phyloP scores from a whole-genome alignment of 2,797 vertebrate genomes.

The Microchirus variegatus region DNA sequence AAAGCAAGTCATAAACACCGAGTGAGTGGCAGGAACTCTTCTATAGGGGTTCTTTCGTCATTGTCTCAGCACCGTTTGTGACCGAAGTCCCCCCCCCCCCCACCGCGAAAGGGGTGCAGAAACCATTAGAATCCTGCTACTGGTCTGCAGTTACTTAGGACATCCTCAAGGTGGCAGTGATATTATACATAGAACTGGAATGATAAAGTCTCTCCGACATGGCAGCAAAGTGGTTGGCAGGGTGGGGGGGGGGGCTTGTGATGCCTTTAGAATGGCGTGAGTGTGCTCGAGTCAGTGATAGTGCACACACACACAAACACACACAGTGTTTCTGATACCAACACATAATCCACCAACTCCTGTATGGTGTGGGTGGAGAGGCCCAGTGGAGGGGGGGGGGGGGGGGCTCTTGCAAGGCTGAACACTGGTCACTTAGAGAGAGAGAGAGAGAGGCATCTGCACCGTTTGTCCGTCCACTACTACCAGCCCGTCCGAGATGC shows the following conservation, averaged over 20 bases:
- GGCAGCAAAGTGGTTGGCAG: slow-evolving; percentile 66
- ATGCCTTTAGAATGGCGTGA: slow-evolving; percentile 31
- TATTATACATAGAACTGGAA: slow-evolving; percentile 51
- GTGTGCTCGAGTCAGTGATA: slow-evolving; percentile 37
- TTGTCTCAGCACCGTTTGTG: slow-evolving; percentile 52
- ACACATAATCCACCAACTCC: slow-evolving; percentile 27
- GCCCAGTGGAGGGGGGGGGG: slow-evolving; percentile 10
- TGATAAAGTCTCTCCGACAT: slow-evolving; percentile 46
- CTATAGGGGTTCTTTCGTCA: slow-evolving; percentile 38
- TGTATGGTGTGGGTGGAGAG: slow-evolving; percentile 10
- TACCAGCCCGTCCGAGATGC: slow-evolving; percentile 48
- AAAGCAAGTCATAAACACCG: slow-evolving; percentile 38
- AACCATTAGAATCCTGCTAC: slow-evolving; percentile 78
- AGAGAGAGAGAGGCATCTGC: slow-evolving; percentile 82
- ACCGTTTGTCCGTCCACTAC: slow-evolving; percentile 54
- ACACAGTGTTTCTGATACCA: slow-evolving; percentile 3
- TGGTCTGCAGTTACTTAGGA: slow-evolving; percentile 69
- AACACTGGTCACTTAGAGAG: slow-evolving; percentile 64
- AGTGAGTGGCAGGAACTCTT: slow-evolving; percentile 57
- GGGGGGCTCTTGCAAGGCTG: slow-evolving; percentile 36
- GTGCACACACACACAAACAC: slow-evolving; percentile 26
- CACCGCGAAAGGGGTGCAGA: slow-evolving; percentile 52
- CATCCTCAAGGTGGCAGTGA: slow-evolving; percentile 66
- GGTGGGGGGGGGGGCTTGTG: too few species aligned
- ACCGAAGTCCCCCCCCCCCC: too few species aligned